Conservation (phyloP, 2,797 vertebrate genomes). For the Paratrypauchen microcephalus region DNA sequence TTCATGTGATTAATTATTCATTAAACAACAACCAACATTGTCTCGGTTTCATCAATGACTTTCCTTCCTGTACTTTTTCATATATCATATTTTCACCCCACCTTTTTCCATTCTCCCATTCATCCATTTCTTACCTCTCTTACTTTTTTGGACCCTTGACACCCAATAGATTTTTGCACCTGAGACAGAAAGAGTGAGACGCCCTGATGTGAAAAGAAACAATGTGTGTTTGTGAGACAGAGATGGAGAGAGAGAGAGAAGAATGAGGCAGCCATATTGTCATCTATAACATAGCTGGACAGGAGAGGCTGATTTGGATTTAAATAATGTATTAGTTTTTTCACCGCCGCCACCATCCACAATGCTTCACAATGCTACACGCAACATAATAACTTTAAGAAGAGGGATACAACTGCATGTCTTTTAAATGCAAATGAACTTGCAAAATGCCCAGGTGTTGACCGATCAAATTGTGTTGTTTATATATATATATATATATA, state of each 20-base stretch:
- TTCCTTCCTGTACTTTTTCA: constrained; percentile 4
- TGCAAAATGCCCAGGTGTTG: constrained; percentile 53
- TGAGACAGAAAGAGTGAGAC: constrained; percentile 17
- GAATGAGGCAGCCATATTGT: constrained; percentile 54
- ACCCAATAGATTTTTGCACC: constrained; percentile 43
- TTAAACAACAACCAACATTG: too few species aligned
- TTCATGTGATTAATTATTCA: too few species aligned
- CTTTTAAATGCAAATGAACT: constrained; percentile 66
- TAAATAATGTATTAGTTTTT: constrained; percentile 75
- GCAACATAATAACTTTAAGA: constrained; percentile 58
- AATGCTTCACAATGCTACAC: constrained; percentile 59
- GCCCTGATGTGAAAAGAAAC: constrained; percentile 5
- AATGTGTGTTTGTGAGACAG: constrained; percentile 11
- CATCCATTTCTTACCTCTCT: constrained; percentile 27
- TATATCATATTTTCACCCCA: not conserved
- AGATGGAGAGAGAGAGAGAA: constrained; percentile 7
- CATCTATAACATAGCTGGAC: constrained; percentile 70
- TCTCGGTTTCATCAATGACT: not conserved
- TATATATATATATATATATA: too few species aligned
- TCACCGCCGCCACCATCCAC: constrained; percentile 60
- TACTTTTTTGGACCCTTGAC: constrained; percentile 39
- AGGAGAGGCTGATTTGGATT: constrained; percentile 71
- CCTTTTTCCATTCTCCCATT: constrained; percentile 19
- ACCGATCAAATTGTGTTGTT: constrained; percentile 46
- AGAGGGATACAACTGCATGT: constrained; percentile 37